These are phyloP conservation scores for Adelges cooleyi DNA, from an alignment of 1,140 invertebrate genomes.

Conservation along the genomic window DNA sequence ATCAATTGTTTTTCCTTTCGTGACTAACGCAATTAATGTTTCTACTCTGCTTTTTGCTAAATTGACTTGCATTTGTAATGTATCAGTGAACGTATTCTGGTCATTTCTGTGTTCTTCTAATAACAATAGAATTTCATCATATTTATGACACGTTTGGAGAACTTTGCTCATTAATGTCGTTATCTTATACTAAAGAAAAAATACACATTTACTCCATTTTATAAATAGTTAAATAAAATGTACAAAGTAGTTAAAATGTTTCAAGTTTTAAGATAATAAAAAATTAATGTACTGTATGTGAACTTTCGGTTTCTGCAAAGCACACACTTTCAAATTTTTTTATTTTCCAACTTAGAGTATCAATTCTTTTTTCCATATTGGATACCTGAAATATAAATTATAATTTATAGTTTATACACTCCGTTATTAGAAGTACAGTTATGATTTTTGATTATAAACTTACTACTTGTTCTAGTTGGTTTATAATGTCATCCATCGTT, in stretches of 20 bases:
- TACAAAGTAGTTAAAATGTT: no score
- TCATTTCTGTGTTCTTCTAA: background rate
- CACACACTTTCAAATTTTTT: constrained; percentile 2
- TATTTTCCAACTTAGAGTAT: constrained; percentile 11
- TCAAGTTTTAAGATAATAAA: no score
- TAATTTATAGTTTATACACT: no score
- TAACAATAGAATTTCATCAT: background rate
- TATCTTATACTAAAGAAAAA: constrained; percentile 7
- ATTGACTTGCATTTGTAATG: constrained; percentile 15
- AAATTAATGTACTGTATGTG: background rate
- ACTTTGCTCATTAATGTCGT: background rate
- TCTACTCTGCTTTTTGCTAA: constrained; percentile 6
- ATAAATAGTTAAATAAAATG: no score
- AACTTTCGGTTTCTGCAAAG: background rate
- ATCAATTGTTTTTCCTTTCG: constrained; percentile 14
- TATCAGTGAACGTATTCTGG: constrained; percentile 2
- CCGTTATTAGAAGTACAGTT: no score
- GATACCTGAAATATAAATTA: background rate
- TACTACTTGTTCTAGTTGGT: background rate
- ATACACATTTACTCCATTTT: no score
- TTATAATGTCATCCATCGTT: background rate
- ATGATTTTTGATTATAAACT: background rate
- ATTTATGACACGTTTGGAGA: background rate
- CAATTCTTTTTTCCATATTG: constrained; percentile 9
- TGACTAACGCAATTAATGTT: constrained; percentile 12